These are phyloP conservation scores for Nibea coibor DNA, from an alignment of 2,113 vertebrate genomes.

Conservation along the genomic window DNA sequence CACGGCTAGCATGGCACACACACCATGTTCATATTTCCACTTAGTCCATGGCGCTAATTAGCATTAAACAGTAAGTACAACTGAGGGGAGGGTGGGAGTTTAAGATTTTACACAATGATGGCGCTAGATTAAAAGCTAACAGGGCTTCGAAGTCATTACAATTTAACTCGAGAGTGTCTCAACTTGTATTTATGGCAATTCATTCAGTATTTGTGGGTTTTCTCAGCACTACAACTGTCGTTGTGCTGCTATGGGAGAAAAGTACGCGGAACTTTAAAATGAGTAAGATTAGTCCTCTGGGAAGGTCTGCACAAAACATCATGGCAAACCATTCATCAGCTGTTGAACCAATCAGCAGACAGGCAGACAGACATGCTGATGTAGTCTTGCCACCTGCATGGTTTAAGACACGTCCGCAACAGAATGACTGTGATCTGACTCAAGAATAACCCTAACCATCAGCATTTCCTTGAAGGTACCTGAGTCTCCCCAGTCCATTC, in stretches of 20 bases:
- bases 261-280: not conserved
- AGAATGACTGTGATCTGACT: not conserved
- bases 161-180: not conserved
- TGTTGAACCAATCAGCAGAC: not conserved
- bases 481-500: constrained; percentile 19
- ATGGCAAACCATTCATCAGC: too few species aligned
- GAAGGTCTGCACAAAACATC: not conserved
- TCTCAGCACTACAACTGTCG: constrained; percentile 5
- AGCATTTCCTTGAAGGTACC: constrained; percentile 38
- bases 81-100: not conserved
- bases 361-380: too few species aligned
- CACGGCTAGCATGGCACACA: not conserved
- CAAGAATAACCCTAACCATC: constrained; percentile 19
- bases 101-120: not conserved
- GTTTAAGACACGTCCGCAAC: not conserved
- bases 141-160: not conserved
- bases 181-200: not conserved
- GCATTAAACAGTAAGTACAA: not conserved
- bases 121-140: not conserved
- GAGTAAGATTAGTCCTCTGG: not conserved
- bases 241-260: not conserved
- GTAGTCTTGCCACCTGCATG: not conserved
- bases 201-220: not conserved
- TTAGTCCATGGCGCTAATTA: not conserved
- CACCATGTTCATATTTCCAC: not conserved